A percentile compares a stretch with the other conserved stretches of the same genome.
Conservation (phyloP, 1,140 invertebrate genomes). For the Sinella curviseta region DNA sequence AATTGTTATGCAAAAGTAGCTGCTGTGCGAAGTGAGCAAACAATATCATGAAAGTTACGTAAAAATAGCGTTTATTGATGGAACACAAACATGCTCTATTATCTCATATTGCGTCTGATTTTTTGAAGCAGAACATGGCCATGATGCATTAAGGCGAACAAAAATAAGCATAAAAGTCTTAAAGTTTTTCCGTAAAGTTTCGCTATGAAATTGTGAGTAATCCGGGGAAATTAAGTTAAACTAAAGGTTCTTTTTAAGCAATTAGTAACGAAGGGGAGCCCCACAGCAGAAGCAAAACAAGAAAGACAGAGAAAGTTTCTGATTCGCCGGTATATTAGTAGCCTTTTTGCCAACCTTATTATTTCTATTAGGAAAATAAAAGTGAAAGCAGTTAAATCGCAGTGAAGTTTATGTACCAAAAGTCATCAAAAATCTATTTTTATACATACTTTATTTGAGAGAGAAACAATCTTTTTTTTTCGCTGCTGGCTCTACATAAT, state of each 20-base stretch:
- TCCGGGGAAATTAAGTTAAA: not conserved
- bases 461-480: not conserved
- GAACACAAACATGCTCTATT: no score
- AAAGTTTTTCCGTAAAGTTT: not conserved
- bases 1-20: not conserved
- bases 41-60: no score
- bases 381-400: not conserved
- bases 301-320: not conserved
- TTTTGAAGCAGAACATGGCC: no score
- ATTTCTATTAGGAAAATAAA: not conserved
- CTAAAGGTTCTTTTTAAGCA: not conserved
- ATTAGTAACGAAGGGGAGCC: not conserved
- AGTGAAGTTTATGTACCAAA: not conserved
- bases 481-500: no score
- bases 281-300: not conserved
- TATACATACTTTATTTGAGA: not conserved
- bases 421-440: constrained; percentile 4
- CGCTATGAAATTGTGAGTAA: not conserved
- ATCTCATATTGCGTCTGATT: no score
- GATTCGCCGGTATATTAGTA: not conserved
- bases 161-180: no score
- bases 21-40: no score
- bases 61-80: no score
- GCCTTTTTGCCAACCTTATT: not conserved
- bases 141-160: no score